Percentiles rank a stretch among this genome's conserved stretches.
Conservation (phyloP, 2,113 vertebrate genomes). For the Silurus meridionalis region DNA sequence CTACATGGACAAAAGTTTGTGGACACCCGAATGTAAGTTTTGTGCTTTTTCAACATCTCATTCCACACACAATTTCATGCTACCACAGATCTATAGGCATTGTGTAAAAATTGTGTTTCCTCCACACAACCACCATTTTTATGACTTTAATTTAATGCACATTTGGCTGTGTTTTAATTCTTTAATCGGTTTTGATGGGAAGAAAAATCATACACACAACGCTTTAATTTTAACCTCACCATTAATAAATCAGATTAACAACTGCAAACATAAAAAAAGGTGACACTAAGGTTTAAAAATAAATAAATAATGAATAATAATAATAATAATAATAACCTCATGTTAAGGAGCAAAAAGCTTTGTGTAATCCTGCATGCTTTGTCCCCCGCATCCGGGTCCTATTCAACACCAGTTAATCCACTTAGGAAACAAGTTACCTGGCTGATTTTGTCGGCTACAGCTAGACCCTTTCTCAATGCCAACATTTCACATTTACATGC, state of each 20-base stretch:
- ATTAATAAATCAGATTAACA: constrained; percentile 45
- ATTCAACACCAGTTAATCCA: constrained; percentile 62
- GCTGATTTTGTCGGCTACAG: constrained; percentile 42
- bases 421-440: constrained; percentile 53
- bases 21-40: too few relatives aligned
- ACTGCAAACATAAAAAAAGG: constrained; percentile 32
- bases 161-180: constrained; percentile 66
- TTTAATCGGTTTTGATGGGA: constrained; percentile 71
- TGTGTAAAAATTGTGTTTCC: too few relatives aligned
- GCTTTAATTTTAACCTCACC: constrained; percentile 67
- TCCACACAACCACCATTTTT: constrained; percentile 18
- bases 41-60: too few relatives aligned
- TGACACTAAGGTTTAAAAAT: not conserved
- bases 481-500: not conserved
- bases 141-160: not conserved
- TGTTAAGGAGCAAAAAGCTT: constrained; percentile 66
- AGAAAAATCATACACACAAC: constrained; percentile 52
- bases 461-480: constrained; percentile 15
- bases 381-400: constrained; percentile 56
- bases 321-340: constrained; percentile 67
- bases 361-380: constrained; percentile 70
- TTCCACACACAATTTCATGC: too few relatives aligned
- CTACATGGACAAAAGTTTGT: too few relatives aligned
- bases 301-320: constrained; percentile 55
- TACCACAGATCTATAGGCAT: too few relatives aligned